Percentiles rank a stretch among this genome's conserved stretches.
Evolutionary conservation across 2,113 vertebrate genomes (phyloP).

Genomic region (Trichechus manatus): DNA sequence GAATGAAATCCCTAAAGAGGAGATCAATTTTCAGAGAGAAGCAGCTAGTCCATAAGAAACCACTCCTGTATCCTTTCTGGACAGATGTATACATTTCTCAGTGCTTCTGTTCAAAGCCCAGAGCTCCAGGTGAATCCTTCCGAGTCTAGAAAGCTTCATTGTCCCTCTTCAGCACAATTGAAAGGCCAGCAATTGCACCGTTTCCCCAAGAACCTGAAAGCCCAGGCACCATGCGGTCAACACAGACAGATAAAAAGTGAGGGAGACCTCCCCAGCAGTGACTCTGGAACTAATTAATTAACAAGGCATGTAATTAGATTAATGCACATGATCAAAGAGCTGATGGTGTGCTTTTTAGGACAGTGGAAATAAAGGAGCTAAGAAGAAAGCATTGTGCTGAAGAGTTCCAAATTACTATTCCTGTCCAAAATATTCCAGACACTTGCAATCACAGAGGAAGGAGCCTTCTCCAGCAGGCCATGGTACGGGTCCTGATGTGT

Average conservation of each 20-base stretch:
- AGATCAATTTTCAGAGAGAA: neutral
- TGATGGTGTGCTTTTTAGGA: conserved; percentile 81
- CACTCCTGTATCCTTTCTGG: neutral
- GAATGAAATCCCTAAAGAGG: conserved; percentile 60
- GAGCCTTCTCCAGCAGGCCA: neutral
- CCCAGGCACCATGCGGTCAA: conserved; percentile 21
- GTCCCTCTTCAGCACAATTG: neutral
- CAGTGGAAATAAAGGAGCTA: conserved; percentile 36
- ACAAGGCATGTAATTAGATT: conserved; percentile 88
- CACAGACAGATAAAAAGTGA: conserved; percentile 75
- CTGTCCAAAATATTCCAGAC: conserved; percentile 57
- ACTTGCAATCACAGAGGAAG: neutral
- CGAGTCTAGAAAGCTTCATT: neutral
- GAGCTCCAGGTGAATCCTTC: neutral
- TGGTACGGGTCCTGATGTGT: neutral
- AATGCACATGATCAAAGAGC: conserved; percentile 84
- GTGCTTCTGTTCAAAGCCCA: neutral
- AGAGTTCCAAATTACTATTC: conserved; percentile 66
- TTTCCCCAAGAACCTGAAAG: conserved; percentile 38
- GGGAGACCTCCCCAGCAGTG: conserved; percentile 74
- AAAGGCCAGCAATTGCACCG: conserved; percentile 7
- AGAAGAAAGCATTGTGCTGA: conserved; percentile 64
- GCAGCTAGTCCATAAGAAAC: neutral
- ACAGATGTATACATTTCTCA: neutral
- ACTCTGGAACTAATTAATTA: conserved; percentile 86